Percentiles rank a stretch among this genome's conserved stretches.
Conservation (phyloP, 2,888 invertebrate species). For the Tipula vernalis region DNA sequence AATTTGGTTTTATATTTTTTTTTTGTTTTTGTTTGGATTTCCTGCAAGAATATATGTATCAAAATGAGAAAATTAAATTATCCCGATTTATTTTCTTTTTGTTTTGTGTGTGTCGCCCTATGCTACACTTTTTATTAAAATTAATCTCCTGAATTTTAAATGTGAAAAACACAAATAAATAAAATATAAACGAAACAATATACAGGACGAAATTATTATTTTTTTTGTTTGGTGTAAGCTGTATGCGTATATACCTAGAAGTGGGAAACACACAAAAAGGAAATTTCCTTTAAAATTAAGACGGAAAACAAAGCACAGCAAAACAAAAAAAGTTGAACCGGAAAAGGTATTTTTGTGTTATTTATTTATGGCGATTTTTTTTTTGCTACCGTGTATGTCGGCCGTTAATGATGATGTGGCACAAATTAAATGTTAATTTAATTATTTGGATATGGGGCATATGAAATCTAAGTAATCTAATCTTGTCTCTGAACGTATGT, state of each 20-base stretch:
- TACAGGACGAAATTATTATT: neutral
- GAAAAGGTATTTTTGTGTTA: neutral
- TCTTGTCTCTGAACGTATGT: neutral
- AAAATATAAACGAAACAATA: neutral
- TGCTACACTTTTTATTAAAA: neutral
- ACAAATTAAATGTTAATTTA: neutral
- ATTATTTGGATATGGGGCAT: neutral
- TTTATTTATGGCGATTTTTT: neutral
- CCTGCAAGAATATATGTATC: neutral
- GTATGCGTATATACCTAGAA: too few relatives aligned
- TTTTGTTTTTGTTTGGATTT: neutral
- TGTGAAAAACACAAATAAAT: neutral
- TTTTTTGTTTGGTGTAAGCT: neutral
- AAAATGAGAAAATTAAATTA: neutral
- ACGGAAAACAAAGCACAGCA: neutral
- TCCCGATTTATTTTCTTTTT: neutral
- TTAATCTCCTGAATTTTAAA: neutral
- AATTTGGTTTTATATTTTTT: neutral
- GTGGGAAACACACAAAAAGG: neutral
- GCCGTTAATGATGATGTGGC: neutral
- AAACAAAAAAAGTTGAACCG: neutral
- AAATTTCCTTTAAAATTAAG: neutral
- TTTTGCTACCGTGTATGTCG: neutral
- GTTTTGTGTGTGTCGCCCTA: neutral
- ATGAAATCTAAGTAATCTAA: neutral